phyloP scores from a whole-genome alignment of 2,113 vertebrate genomes.

The Rhegmatorhina hoffmannsi region DNA sequence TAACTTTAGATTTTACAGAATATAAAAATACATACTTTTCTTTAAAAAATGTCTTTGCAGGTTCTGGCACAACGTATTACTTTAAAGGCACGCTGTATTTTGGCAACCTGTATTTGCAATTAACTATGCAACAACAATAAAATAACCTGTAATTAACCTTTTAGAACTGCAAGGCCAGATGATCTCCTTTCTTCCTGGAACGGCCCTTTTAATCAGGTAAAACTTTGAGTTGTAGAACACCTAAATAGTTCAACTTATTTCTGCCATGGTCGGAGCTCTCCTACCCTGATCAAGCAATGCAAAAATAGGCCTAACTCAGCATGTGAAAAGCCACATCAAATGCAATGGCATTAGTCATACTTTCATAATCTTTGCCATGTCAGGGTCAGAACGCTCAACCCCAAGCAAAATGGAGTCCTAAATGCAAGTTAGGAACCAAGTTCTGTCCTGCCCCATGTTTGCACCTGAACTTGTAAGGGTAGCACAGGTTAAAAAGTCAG shows the following conservation, averaged over 20 bases:
- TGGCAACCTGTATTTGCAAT: background rate
- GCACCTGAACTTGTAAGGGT: background rate
- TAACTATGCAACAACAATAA: background rate
- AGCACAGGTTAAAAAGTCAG: background rate
- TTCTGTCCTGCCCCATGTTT: background rate
- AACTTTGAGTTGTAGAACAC: background rate
- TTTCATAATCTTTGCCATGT: background rate
- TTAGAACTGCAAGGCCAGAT: background rate
- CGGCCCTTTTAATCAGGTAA: background rate
- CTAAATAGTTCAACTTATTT: background rate
- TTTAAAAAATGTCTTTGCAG: constrained; percentile 74
- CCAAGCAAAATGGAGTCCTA: background rate
- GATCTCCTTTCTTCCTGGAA: background rate
- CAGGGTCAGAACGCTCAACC: background rate
- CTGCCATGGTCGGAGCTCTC: background rate
- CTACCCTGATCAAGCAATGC: constrained; percentile 1
- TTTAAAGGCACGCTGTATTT: constrained; percentile 60
- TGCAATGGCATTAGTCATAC: background rate
- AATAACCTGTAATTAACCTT: background rate
- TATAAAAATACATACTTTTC: constrained; percentile 82
- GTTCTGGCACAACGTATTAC: constrained; percentile 66
- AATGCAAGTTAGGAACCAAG: background rate
- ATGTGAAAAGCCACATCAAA: constrained; percentile 14
- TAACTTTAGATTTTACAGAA: constrained; percentile 79
- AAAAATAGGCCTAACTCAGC: background rate